These are phyloP conservation scores for Manacus vitellinus DNA, from an alignment of 2,113 vertebrate genomes.

Conservation along the genomic window DNA sequence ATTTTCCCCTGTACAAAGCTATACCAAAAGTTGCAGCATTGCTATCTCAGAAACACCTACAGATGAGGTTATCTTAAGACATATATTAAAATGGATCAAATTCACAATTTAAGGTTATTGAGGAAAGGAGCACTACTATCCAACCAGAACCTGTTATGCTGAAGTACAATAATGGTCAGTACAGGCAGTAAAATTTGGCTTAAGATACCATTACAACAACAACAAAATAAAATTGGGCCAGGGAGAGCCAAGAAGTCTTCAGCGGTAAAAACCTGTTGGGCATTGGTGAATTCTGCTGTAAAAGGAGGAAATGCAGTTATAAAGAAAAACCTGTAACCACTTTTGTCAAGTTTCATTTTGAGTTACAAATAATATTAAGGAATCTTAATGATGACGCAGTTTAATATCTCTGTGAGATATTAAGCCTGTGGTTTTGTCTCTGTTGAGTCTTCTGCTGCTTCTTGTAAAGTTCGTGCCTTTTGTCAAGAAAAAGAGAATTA, in stretches of 20 bases:
- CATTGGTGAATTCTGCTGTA: not conserved
- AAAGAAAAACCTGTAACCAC: not conserved
- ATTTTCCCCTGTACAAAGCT: not conserved
- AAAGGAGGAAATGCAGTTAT: not conserved
- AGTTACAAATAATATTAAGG: not conserved
- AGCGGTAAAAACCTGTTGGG: not conserved
- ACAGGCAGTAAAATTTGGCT: not conserved
- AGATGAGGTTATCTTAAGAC: not conserved
- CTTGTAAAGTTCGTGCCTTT: not conserved
- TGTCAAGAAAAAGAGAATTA: not conserved
- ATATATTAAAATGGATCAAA: not conserved
- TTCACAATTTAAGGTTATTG: not conserved
- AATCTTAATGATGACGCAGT: not conserved
- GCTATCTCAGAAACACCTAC: not conserved
- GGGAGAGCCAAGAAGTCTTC: not conserved
- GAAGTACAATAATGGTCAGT: not conserved
- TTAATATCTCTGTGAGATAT: not conserved
- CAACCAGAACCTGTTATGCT: not conserved
- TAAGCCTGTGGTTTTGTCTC: not conserved
- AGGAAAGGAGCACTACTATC: not conserved
- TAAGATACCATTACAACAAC: not conserved
- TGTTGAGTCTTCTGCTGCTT: not conserved
- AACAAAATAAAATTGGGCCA: not conserved
- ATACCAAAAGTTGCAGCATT: not conserved
- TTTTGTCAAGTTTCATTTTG: not conserved